Evolutionary conservation across 1,140 invertebrate genomes (phyloP), one percentile per base, ranked within the genome.

Genomic region (Brachionus manjavacas): DNA sequence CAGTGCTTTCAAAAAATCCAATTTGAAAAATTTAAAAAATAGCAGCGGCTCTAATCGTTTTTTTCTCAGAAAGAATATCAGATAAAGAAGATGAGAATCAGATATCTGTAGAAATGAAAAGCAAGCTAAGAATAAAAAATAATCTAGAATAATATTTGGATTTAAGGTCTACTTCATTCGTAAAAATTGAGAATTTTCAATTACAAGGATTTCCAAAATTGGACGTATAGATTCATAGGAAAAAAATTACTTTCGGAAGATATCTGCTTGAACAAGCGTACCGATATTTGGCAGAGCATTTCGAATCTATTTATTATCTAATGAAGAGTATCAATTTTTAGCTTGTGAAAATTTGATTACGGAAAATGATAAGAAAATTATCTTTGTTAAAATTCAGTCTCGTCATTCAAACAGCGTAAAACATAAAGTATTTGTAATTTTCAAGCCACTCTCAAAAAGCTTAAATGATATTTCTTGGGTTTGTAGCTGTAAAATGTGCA

Each of bases 261-360:
- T 72, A 72, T 72, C 68, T 41, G 9, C 68, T 72, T 16, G 31
- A 72, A 16, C 68, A 72, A 72, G 68, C 31, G 14, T 72, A n/a
- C 39, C 2, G 68, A 11, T 72, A 72, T 39, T 39, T 72, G 8
- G 9, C 4, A n/a, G 68, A 72, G 4, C 28, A 72, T 39, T 72
- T 72, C 39, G n/a, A 35, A n/a, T n/a, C n/a, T n/a, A n/a, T n/a
- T n/a, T n/a, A n/a, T n/a, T n/a, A 39, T 39, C 68, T 14, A 72
- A 72, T 39, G 35, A 72, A 72, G 68, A 72, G 4, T 72, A 72
- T 39, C 2, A 72, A 16, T n/a, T 72, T 72, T 72, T 35, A 16
- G 39, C 39, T 14, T 12, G 11, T 16, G n/a, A 39, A n/a, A 72
- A 72, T 72, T 39, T 72, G 14, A n/a, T 35, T 16, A 72, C 14